Evolutionary conservation across 2,888 invertebrate genomes (phyloP).

Genomic region (Caenorhabditis sp.): DNA sequence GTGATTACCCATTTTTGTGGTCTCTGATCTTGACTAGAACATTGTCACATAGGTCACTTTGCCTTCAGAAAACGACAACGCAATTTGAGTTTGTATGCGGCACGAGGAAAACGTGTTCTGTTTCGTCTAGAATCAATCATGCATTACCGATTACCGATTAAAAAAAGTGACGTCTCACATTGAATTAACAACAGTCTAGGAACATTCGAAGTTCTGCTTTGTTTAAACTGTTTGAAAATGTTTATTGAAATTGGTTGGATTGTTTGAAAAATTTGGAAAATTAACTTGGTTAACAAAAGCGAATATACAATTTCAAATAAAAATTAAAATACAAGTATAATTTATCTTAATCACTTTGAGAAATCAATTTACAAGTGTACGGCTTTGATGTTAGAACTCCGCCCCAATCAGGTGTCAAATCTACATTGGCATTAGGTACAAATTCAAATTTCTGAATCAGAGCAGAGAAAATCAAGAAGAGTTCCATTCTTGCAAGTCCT

Average conservation of each 20-base stretch:
- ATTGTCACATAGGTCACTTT: neutral
- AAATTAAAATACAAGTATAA: no score
- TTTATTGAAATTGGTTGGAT: no score
- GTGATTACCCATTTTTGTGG: neutral
- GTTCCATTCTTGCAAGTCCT: constrained; percentile 68
- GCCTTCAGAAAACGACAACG: neutral
- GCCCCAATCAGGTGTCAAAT: constrained; percentile 42
- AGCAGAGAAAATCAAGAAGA: constrained; percentile 59
- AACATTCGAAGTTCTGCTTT: no score
- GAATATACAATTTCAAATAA: neutral
- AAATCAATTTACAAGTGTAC: constrained; percentile 24
- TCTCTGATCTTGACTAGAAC: constrained; percentile 1
- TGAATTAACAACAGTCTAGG: no score
- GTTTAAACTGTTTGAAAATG: no score
- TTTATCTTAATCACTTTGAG: neutral
- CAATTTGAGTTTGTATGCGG: neutral
- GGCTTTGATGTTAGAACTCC: constrained; percentile 46
- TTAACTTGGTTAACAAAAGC: neutral
- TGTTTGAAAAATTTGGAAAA: no score
- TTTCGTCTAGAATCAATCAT: neutral
- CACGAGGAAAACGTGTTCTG: neutral
- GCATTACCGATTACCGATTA: neutral
- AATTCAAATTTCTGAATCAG: constrained; percentile 57
- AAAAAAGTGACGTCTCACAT: neutral
- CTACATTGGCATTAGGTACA: constrained; percentile 18